A percentile compares a stretch with the other conserved stretches of the same genome.
These are phyloP conservation scores for Oncorhynchus masou DNA, from an alignment of 2,113 vertebrate species.

Conservation along the genomic window DNA sequence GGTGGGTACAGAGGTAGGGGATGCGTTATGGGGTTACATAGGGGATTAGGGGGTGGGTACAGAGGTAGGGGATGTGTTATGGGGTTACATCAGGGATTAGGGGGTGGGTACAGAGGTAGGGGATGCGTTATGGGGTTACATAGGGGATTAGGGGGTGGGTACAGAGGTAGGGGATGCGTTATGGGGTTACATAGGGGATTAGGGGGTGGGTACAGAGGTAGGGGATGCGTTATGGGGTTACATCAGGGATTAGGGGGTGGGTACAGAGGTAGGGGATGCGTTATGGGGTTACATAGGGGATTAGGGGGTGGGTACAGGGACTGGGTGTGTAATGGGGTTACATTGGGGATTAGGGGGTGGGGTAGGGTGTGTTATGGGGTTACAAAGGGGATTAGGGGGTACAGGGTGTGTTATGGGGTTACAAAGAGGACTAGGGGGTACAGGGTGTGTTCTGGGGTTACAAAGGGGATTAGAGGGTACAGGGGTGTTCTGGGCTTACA, in stretches of 20 bases:
- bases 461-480: too few species aligned
- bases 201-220: too few species aligned
- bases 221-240: constrained; percentile 10
- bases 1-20: constrained; percentile 18
- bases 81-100: constrained; percentile 9
- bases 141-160: too few species aligned
- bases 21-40: constrained; percentile 19
- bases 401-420: not conserved
- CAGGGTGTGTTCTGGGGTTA: constrained; percentile 23
- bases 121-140: constrained; percentile 13
- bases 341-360: constrained; percentile 31
- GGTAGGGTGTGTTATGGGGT: constrained; percentile 27
- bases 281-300: constrained; percentile 22
- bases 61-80: constrained; percentile 11
- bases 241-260: not conserved
- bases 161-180: not conserved
- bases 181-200: constrained; percentile 21
- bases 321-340: constrained; percentile 5
- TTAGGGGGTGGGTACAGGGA: constrained; percentile 27
- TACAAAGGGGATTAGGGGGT: too few species aligned
- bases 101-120: constrained; percentile 27
- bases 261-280: not conserved
- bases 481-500: not conserved
- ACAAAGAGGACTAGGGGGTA: constrained; percentile 2
- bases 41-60: constrained; percentile 19